Evolutionary conservation across 2,113 vertebrate genomes (phyloP).

Genomic region (Eulemur rufifrons): DNA sequence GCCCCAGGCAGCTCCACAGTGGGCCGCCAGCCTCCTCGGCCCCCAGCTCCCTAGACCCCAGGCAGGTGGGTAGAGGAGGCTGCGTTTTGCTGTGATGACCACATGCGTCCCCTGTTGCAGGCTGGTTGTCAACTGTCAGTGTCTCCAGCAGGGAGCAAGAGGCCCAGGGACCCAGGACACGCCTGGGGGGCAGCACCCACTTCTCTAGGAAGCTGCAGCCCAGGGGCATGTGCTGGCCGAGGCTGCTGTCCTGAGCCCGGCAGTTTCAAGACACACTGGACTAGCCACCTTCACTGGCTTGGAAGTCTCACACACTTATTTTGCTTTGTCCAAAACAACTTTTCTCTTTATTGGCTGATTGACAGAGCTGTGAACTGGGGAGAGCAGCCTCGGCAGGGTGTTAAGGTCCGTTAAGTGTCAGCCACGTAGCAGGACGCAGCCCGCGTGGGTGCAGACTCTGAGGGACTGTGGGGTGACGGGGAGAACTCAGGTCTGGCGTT

Average conservation of each 20-base stretch:
- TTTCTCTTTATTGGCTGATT: neutral
- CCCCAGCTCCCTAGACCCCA: neutral
- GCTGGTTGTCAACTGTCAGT: neutral
- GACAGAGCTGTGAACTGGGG: neutral
- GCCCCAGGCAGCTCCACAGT: fast-evolving
- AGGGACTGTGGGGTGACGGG: neutral
- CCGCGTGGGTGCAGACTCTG: neutral
- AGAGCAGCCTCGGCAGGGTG: neutral
- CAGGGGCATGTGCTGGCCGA: neutral
- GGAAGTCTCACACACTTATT: neutral
- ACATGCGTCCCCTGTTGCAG: neutral
- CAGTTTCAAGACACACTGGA: neutral
- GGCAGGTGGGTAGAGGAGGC: neutral
- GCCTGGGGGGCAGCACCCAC: neutral
- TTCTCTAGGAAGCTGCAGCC: neutral
- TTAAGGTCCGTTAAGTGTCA: neutral
- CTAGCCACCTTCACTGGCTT: neutral
- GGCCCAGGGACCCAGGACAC: neutral
- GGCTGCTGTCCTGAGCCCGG: neutral
- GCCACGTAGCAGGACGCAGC: neutral
- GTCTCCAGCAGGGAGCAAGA: neutral
- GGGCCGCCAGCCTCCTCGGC: neutral
- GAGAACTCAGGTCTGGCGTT: neutral
- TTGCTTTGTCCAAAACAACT: neutral
- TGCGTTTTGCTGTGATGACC: neutral